Base-by-base conservation (phyloP, 2,797 vertebrate genomes). In the Phoebastria nigripes region DNA sequence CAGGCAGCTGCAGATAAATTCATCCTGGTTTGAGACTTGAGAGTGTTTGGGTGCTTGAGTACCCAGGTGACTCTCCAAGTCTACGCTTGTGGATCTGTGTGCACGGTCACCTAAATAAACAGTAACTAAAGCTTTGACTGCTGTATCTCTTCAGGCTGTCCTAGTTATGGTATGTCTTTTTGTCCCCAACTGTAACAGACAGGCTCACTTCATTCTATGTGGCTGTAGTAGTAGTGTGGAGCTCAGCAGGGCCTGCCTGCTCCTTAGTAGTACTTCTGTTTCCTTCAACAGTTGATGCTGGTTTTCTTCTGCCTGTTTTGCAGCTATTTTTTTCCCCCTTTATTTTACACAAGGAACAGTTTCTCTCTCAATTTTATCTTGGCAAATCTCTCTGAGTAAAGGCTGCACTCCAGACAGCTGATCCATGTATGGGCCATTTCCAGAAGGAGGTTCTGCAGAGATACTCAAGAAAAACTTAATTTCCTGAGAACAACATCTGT, bases 61-160 rank as follows among this genome's bases (percentile, higher is more conserved):
- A 24, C 35, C 72, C 7, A 1, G 15, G 11, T 26, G 35, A 13
- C 22, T 58, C 26, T 63, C 69, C 1, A 1, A 8, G 51, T 31
- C 52, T 49, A 1, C 1, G 1, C 39, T 20, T 4, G 0, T 26
- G 62, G 17, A 2, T 41, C 58, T 67, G 13, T 54, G 55, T 78
- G 25, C 11, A 3, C 0, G 3, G 12, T n/a, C 67, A 35, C 15
- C 35, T 39, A n/a, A 69, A 6, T 11, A 20, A 49, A 35, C 39
- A 44, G 56, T 17, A 70, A 6, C 9, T 42, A 10, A 51, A 89
- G 77, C 65, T 70, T 25, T 71, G 47, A 21, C 58, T 82, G 52
- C 65, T 52, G 19, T 16, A 1, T 21, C 46, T 44, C 13, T 39
- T 37, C 2, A 1, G 39, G 26, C 74, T 63, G 25, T 58, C 35